These are phyloP conservation scores for Pristiophorus japonicus DNA, from an alignment of 2,113 vertebrate species.

Conservation along the genomic window DNA sequence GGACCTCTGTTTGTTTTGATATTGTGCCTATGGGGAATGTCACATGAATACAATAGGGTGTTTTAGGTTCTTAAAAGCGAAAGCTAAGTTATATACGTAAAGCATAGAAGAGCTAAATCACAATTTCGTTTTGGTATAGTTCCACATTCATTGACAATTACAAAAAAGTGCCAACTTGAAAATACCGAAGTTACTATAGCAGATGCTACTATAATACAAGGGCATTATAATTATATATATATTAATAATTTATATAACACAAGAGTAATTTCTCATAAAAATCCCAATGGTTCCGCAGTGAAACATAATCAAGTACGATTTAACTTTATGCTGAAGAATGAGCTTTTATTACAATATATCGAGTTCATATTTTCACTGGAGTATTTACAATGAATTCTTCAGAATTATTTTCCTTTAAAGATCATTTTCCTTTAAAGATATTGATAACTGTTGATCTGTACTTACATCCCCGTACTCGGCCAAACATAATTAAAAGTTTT, in stretches of 20 bases:
- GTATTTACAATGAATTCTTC: not conserved
- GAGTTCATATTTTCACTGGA: not conserved
- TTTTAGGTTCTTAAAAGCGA: not conserved
- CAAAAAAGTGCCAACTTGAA: not conserved
- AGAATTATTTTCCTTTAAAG: not conserved
- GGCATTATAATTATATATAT: not conserved
- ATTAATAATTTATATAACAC: not conserved
- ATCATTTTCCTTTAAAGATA: not conserved
- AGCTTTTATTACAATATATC: not conserved
- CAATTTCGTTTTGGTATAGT: no score
- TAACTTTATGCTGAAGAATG: not conserved
- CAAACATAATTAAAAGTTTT: no score
- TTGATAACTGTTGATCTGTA: not conserved
- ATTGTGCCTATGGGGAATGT: not conserved
- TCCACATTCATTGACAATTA: not conserved
- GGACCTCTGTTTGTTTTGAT: not conserved
- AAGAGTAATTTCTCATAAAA: no score
- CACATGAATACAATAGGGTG: not conserved
- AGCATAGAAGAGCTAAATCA: not conserved
- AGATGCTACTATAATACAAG: not conserved
- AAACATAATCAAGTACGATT: not conserved
- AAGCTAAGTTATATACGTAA: not conserved
- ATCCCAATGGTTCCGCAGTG: not conserved
- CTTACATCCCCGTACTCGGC: not conserved
- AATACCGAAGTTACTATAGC: not conserved